A percentile compares a stretch with the other conserved stretches of the same genome.
phyloP scores from a whole-genome alignment of 2,113 vertebrate genomes.

The Lasiurus cinereus region DNA sequence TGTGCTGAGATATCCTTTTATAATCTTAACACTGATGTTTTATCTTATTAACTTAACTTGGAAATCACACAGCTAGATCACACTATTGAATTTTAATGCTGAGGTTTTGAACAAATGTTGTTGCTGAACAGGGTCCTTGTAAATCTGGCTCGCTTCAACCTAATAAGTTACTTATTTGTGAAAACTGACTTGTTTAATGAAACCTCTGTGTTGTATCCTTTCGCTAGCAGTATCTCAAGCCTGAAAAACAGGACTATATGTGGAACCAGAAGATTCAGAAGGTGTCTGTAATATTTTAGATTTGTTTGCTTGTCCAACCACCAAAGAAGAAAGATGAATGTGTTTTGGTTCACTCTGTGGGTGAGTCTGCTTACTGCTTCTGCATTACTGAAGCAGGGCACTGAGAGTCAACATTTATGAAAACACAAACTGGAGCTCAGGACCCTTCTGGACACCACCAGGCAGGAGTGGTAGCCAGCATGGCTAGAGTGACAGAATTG shows the following conservation, averaged over 20 bases:
- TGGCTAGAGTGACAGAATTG: background rate
- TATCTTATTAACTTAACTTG: constrained; percentile 9
- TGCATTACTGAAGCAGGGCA: background rate
- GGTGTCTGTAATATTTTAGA: background rate
- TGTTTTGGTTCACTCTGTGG: background rate
- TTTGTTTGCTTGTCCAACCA: background rate
- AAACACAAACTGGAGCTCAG: background rate
- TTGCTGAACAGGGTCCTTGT: background rate
- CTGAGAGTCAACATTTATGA: background rate
- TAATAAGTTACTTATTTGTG: constrained; percentile 29
- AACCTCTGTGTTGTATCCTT: background rate
- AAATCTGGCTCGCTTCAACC: background rate
- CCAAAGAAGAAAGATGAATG: background rate
- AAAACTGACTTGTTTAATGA: constrained; percentile 11
- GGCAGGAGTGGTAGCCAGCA: background rate
- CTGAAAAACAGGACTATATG: background rate
- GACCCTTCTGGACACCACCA: background rate
- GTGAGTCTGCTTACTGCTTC: background rate
- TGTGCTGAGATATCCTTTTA: constrained; percentile 34
- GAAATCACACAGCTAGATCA: background rate
- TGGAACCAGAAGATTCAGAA: background rate
- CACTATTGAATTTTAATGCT: constrained; percentile 14
- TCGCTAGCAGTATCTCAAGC: background rate
- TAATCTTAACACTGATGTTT: background rate
- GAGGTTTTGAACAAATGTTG: background rate